phyloP scores from a whole-genome alignment of 2,888 invertebrate species.

The Oscheius onirici region DNA sequence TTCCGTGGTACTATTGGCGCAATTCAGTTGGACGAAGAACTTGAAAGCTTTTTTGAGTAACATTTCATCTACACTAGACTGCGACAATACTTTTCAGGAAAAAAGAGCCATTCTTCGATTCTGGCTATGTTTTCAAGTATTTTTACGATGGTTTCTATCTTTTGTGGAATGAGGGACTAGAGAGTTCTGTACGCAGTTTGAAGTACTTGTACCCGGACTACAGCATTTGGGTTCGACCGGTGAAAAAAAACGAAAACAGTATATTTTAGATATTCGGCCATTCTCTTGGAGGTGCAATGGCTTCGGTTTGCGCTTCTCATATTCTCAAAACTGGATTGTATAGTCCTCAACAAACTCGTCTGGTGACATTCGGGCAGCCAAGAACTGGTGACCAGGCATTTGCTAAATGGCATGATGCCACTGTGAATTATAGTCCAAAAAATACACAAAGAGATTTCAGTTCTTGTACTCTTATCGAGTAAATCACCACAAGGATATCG shows the following conservation, averaged over 20 bases:
- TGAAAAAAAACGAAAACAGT: no score
- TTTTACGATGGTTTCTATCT: conserved; percentile 52
- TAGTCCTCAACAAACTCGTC: conserved; percentile 38
- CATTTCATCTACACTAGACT: neutral
- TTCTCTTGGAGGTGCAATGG: conserved; percentile 55
- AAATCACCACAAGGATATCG: conserved; percentile 22
- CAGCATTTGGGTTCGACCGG: conserved; percentile 38
- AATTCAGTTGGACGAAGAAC: conserved; percentile 12
- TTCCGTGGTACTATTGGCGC: conserved; percentile 16
- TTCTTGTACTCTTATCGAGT: conserved; percentile 34
- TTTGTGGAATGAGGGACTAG: conserved; percentile 48
- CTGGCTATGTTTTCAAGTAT: conserved; percentile 50
- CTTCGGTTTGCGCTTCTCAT: conserved; percentile 50
- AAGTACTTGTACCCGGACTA: conserved; percentile 47
- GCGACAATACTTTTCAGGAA: neutral
- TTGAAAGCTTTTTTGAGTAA: conserved; percentile 19
- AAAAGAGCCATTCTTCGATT: conserved; percentile 37
- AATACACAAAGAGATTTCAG: conserved; percentile 8
- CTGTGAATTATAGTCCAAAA: neutral
- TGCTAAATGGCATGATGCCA: conserved; percentile 40
- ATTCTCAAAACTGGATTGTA: conserved; percentile 39
- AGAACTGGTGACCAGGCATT: conserved; percentile 51
- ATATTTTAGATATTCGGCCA: conserved; percentile 35
- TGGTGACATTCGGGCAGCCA: conserved; percentile 60
- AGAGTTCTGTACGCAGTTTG: conserved; percentile 34